Evolutionary conservation across 2,113 vertebrate genomes (phyloP).

Genomic region (Dasypus novemcinctus): DNA sequence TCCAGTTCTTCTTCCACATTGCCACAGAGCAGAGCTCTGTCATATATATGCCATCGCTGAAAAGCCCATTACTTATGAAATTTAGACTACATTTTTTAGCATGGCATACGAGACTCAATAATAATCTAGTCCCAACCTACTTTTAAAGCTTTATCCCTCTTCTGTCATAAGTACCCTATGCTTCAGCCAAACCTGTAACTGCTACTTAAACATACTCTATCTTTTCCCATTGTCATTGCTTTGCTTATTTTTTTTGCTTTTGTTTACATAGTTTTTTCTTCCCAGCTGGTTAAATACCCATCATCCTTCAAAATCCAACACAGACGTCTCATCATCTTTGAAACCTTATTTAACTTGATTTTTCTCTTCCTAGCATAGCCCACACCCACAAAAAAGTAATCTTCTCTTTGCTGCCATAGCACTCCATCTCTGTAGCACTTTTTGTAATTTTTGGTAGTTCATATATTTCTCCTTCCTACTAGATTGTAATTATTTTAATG

Average conservation of each 20-base stretch:
- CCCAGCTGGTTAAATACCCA: not conserved
- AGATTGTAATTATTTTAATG: conserved; percentile 26
- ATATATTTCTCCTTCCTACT: conserved; percentile 22
- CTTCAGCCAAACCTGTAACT: not conserved
- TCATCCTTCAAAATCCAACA: not conserved
- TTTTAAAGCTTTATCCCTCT: conserved; percentile 40
- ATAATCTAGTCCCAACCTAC: not conserved
- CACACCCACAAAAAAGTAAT: conserved; percentile 30
- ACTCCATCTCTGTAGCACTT: not conserved
- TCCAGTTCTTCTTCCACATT: conserved; percentile 12
- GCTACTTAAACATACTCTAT: not conserved
- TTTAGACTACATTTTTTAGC: not conserved
- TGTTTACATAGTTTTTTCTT: not conserved
- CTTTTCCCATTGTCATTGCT: not conserved
- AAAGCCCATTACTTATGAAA: not conserved
- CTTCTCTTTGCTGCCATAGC: not conserved
- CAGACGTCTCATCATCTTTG: not conserved
- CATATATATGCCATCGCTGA: not conserved
- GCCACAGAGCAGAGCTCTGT: not conserved
- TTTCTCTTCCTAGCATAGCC: not conserved
- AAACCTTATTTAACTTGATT: not conserved
- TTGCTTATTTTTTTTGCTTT: conserved; percentile 6
- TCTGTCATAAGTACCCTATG: not conserved
- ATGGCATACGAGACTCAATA: not conserved
- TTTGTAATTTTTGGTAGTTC: conserved; percentile 41